Conservation (phyloP, 2,113 vertebrate species). For the Microtus oregoni region DNA sequence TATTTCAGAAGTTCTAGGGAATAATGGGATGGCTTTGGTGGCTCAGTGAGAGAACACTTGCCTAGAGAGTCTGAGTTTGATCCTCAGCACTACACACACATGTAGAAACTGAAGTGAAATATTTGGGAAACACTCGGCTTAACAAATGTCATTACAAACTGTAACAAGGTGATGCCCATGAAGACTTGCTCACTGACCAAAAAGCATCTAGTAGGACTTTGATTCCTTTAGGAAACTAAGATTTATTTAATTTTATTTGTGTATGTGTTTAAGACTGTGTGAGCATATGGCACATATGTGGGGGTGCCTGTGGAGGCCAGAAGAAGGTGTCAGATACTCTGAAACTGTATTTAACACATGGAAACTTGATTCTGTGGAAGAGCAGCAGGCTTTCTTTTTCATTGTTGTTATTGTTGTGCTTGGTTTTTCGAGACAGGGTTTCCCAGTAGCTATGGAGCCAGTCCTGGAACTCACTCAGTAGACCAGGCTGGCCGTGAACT, state of each 20-base stretch:
- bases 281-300: background rate
- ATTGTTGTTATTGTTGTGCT: too few relatives aligned
- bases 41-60: background rate
- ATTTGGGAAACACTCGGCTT: constrained; percentile 12
- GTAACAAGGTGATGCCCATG: background rate
- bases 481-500: too few relatives aligned
- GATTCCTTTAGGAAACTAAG: constrained; percentile 6
- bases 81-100: too few relatives aligned
- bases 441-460: too few relatives aligned
- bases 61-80: background rate
- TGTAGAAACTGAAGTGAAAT: background rate
- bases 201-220: background rate
- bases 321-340: background rate
- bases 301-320: background rate
- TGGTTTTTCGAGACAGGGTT: too few relatives aligned
- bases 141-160: constrained; percentile 40
- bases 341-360: background rate
- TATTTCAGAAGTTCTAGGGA: constrained; percentile 12
- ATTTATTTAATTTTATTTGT: background rate
- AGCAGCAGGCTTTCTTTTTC: background rate
- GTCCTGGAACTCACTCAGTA: too few relatives aligned
- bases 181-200: background rate
- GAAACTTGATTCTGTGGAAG: background rate
- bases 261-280: background rate
- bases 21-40: background rate